Base-by-base conservation (phyloP, 2,888 invertebrate genomes). In the Drosophila leonis region DNA sequence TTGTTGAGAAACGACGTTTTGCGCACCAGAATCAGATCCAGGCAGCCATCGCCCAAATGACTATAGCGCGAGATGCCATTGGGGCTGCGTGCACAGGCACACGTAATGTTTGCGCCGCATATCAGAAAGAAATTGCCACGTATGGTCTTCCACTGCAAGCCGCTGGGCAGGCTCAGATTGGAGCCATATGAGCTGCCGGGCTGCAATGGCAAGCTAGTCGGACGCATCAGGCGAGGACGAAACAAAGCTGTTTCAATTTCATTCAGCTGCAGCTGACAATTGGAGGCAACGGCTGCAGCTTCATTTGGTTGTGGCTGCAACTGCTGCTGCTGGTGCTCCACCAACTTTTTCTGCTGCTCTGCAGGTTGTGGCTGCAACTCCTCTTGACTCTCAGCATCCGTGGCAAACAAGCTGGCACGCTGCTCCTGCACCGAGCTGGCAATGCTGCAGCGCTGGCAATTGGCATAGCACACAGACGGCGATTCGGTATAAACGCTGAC, bases 1-100 rank as follows among this genome's bases (percentile, higher is more conserved):
- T 96, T 96, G 89, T 97, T 95, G 42, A 96, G 88, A 64, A 97
- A 91, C 24, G 96, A 95, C 24, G 97, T 96, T 88, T 96, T 95
- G 49, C 95, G 94, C 41, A 97, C 95, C 44, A 97, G 92, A 74
- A 97, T 95, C 76, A 97, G 94, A 93, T 97, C 96, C 68, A 96
- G 94, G 90, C 95, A 95, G 33, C 97, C 97, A 92, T 97, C 96
- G 0, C 97, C 97, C 42, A 97, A 93, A 92, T 97, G 97, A 91
- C 96, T 95, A 83, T 94, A 95, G 1, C 96, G 96, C 49, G 97
- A 96, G 82, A 97, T 95, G 51, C 97, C 97, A 88, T 95, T 95
- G 1, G 96, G 96, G 84, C 95, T 95, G 74, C 96, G 94, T 20
- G 94, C 94, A 91, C 97, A 97, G 31, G 96, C 95, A 90, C 97